Evolutionary conservation across 2,888 invertebrate species (phyloP).

Genomic region (Sicus ferrugineus): DNA sequence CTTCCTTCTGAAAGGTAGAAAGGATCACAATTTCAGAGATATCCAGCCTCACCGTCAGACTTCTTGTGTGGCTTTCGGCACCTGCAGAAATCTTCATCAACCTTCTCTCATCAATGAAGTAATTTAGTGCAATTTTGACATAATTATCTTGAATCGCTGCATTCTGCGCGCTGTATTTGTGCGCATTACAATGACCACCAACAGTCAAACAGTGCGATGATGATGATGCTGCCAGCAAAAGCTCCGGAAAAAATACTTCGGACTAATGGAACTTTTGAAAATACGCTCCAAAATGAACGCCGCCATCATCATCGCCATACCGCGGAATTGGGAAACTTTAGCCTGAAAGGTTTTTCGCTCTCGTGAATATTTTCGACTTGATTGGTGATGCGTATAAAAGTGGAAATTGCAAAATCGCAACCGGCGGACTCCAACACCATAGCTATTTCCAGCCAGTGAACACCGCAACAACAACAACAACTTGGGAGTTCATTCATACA

Average conservation of each 20-base stretch:
- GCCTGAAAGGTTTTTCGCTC: neutral
- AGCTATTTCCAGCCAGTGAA: slow-evolving; percentile 26
- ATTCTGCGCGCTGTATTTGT: neutral
- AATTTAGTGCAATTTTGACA: slow-evolving; percentile 34
- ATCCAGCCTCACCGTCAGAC: too few relatives aligned
- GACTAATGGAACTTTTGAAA: too few relatives aligned
- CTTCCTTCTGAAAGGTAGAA: too few relatives aligned
- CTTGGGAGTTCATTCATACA: neutral
- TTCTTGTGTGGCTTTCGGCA: neutral
- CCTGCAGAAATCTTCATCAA: slow-evolving; percentile 1
- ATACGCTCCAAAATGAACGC: too few relatives aligned
- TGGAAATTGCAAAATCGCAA: slow-evolving; percentile 35
- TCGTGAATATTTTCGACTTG: slow-evolving; percentile 31
- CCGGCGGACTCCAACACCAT: slow-evolving; percentile 20
- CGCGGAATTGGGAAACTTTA: neutral
- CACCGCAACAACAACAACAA: slow-evolving; percentile 3
- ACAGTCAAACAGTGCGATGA: neutral
- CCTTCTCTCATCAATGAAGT: slow-evolving; percentile 34
- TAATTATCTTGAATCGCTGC: slow-evolving; percentile 25
- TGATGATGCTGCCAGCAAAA: neutral
- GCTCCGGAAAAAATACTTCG: too few relatives aligned
- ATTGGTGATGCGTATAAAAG: slow-evolving; percentile 34
- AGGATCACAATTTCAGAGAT: too few relatives aligned
- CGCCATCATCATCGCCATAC: too few relatives aligned
- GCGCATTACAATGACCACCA: slow-evolving; percentile 28